phyloP scores from a whole-genome alignment of 2,888 invertebrate species.

The Torymus aiolomorphi region DNA sequence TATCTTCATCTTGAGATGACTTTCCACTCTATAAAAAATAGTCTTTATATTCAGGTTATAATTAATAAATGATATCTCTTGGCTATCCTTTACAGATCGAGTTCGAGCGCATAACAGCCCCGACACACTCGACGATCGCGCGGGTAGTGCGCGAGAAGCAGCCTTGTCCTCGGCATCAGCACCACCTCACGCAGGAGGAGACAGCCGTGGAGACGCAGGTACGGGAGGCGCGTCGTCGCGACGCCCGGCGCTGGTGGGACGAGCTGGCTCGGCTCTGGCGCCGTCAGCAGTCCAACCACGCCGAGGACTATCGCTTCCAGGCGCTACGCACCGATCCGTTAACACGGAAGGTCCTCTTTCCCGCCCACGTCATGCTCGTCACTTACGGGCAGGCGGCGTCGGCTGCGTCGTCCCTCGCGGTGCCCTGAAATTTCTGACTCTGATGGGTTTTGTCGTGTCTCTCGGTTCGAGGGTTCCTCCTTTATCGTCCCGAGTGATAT shows the following conservation, averaged over 20 bases:
- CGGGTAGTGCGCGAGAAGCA: slow-evolving; percentile 69
- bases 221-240: slow-evolving; percentile 62
- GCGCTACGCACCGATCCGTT: slow-evolving; percentile 66
- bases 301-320: slow-evolving; percentile 60
- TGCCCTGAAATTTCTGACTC: slow-evolving; percentile 16
- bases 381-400: slow-evolving; percentile 50
- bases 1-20: no score
- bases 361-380: slow-evolving; percentile 62
- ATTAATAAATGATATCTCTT: no score
- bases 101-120: slow-evolving; percentile 77
- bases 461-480: not conserved
- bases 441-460: not conserved
- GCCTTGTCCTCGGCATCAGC: slow-evolving; percentile 65
- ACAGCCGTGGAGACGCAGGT: slow-evolving; percentile 62
- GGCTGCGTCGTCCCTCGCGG: slow-evolving; percentile 27
- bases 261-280: slow-evolving; percentile 62
- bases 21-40: no score
- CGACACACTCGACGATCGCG: slow-evolving; percentile 81
- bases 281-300: slow-evolving; percentile 28
- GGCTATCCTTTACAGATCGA: slow-evolving; percentile 28
- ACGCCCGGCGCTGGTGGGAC: slow-evolving; percentile 67
- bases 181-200: slow-evolving; percentile 61
- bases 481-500: no score
- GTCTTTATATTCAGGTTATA: no score
- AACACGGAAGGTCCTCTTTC: slow-evolving; percentile 65